Conservation (phyloP, 2,888 invertebrate species). For the Pterobdella sp. region DNA sequence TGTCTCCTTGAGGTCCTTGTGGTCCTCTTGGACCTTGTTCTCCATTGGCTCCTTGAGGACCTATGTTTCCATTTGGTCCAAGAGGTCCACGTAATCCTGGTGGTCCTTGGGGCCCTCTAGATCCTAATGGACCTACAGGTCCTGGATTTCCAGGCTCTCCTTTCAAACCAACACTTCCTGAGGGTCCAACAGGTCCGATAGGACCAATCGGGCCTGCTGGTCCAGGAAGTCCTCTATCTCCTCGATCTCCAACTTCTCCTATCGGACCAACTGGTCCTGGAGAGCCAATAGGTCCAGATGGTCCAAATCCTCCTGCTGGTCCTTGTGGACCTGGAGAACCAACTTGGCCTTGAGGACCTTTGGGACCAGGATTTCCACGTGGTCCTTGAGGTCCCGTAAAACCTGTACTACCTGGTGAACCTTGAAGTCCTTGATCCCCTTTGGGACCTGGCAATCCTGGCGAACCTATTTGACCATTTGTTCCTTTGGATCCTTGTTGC, state of each 20-base stretch:
- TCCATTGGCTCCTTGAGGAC: conserved; percentile 11
- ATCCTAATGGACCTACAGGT: conserved; percentile 7
- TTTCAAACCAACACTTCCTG: conserved; percentile 8
- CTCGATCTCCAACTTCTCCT: conserved; percentile 15
- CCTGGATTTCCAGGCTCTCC: conserved; percentile 14
- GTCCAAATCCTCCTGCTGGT: conserved; percentile 2
- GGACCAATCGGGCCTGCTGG: conserved; percentile 13
- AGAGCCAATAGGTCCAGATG: background rate
- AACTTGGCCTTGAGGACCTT: conserved; percentile 11
- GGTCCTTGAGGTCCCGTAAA: conserved; percentile 29
- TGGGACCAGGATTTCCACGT: conserved; percentile 12
- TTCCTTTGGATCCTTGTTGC: background rate
- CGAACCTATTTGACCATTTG: conserved; percentile 2
- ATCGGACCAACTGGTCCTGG: background rate
- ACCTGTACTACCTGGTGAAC: conserved; percentile 29
- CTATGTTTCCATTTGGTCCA: conserved; percentile 4
- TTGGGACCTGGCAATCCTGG: conserved; percentile 23
- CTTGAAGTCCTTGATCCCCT: conserved; percentile 29
- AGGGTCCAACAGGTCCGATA: conserved; percentile 6
- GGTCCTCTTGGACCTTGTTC: conserved; percentile 13
- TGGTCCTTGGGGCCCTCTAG: background rate
- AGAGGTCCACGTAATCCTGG: background rate
- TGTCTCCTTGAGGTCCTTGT: conserved; percentile 10
- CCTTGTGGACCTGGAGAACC: conserved; percentile 23
- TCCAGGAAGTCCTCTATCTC: conserved; percentile 7